Percentiles rank a stretch among this genome's conserved stretches.
phyloP scores from a whole-genome alignment of 2,888 invertebrate genomes.

The Cheilosia vulpina region DNA sequence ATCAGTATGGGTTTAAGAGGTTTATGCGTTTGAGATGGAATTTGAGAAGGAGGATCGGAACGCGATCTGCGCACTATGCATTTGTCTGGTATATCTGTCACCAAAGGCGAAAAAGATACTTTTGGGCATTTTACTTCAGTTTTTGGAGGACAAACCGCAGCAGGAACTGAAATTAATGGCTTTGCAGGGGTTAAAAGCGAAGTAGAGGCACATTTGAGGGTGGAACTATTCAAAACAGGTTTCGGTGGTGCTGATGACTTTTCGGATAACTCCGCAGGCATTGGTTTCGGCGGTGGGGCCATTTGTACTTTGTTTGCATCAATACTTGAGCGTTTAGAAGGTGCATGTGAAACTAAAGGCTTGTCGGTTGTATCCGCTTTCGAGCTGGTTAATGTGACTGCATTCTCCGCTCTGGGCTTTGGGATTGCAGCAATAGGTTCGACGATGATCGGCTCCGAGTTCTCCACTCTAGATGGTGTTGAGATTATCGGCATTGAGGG shows the following conservation, averaged over 20 bases:
- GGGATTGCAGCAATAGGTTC: not conserved
- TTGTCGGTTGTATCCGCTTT: not conserved
- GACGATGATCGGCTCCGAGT: not conserved
- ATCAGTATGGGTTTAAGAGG: no score
- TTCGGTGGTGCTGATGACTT: not conserved
- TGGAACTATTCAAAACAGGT: not conserved
- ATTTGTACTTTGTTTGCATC: not conserved
- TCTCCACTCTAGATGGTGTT: constrained; percentile 14
- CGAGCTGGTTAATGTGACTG: not conserved
- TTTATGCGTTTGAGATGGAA: not conserved
- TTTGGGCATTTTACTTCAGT: not conserved
- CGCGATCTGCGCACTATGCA: not conserved
- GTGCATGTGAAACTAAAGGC: not conserved
- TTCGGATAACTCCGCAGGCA: not conserved
- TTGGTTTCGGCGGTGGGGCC: not conserved
- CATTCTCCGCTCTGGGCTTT: not conserved
- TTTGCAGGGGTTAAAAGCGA: not conserved
- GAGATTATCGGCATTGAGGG: constrained; percentile 36
- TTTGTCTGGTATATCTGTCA: not conserved
- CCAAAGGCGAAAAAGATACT: not conserved
- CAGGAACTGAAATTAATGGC: not conserved
- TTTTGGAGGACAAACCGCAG: not conserved
- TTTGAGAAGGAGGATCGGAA: no score
- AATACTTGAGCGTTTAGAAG: not conserved
- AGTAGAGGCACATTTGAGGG: no score